Evolutionary conservation across 2,797 vertebrate species (phyloP).

Genomic region (Cossypha caffra): DNA sequence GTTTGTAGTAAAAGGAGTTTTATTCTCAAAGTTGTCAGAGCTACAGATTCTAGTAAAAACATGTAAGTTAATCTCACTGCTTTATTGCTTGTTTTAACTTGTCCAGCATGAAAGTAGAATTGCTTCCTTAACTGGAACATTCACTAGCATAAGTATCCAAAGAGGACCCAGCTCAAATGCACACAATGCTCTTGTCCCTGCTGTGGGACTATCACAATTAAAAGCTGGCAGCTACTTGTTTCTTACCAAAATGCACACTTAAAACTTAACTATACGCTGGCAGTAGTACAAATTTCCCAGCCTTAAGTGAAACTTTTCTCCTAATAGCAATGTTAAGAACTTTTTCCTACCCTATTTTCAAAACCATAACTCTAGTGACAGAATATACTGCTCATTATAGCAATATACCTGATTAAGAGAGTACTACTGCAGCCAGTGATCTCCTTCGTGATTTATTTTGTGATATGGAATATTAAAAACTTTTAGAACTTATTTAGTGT

Average conservation of each 20-base stretch:
- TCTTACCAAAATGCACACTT: rapidly evolving
- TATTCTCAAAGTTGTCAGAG: background rate
- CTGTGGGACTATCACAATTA: background rate
- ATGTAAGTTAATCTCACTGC: background rate
- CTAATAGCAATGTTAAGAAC: background rate
- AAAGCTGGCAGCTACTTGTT: background rate
- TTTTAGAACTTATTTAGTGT: background rate
- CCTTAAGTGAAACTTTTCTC: background rate
- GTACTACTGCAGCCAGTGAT: background rate
- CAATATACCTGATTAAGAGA: background rate
- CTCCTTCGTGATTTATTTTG: background rate
- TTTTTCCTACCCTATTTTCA: background rate
- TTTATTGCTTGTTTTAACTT: background rate
- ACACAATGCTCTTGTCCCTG: rapidly evolving
- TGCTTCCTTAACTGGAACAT: background rate
- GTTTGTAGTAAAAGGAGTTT: background rate
- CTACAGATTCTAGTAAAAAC: background rate
- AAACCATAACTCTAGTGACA: background rate
- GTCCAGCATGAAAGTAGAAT: background rate
- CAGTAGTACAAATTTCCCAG: background rate
- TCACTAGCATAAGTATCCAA: background rate
- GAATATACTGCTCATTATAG: background rate
- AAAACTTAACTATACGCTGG: background rate
- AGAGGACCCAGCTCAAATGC: background rate
- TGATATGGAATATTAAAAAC: background rate